Conservation (phyloP, 2,797 vertebrate species). For the Chaetophractus vellerosus region DNA sequence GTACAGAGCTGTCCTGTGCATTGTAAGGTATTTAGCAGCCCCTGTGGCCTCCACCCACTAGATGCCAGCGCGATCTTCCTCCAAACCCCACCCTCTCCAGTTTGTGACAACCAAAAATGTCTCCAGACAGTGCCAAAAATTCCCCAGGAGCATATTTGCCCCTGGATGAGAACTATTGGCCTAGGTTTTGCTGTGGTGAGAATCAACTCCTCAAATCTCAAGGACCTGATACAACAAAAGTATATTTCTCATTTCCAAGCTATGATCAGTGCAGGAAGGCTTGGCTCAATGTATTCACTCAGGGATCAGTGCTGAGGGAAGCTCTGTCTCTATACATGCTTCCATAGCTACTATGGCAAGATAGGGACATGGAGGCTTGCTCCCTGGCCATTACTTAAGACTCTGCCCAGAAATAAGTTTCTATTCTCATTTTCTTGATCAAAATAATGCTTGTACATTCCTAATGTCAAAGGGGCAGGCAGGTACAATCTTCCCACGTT, state of each 20-base stretch:
- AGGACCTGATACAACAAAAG: neutral
- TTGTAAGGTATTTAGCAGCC: neutral
- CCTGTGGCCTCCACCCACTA: neutral
- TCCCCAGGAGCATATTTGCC: neutral
- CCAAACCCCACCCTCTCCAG: neutral
- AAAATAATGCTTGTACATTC: neutral
- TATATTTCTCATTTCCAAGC: neutral
- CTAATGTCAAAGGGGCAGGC: neutral
- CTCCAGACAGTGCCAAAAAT: neutral
- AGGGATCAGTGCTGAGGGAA: neutral
- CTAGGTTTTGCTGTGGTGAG: neutral
- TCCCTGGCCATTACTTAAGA: neutral
- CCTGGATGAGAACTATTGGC: neutral
- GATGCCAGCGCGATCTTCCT: fast-evolving
- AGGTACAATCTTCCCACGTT: neutral
- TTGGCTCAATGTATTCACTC: neutral
- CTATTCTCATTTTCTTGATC: neutral
- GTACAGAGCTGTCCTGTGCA: neutral
- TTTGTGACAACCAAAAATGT: neutral
- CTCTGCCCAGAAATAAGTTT: neutral
- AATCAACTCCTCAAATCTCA: neutral
- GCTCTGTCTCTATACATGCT: neutral
- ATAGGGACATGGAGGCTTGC: neutral
- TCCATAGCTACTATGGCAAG: neutral
- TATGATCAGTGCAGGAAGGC: neutral